Base-by-base conservation (phyloP, 2,113 vertebrate genomes). In the Neolamprologus modestus region DNA sequence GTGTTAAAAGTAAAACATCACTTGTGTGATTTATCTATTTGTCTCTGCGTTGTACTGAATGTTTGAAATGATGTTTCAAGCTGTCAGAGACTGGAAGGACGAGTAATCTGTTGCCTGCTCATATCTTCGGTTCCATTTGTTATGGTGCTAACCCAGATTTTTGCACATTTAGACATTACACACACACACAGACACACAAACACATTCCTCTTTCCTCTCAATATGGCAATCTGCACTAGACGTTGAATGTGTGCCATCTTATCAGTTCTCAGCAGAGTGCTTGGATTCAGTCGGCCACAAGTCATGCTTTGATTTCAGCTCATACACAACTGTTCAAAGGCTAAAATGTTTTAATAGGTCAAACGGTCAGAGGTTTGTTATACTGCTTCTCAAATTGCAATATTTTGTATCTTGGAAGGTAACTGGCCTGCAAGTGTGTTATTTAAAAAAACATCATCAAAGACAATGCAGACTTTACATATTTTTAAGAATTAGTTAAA, bases 231-330 rank as follows among this genome's bases (percentile, higher is more conserved):
- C 76, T 81, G 61, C 50, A 52, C 83, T 24, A 63, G 88, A 89
- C 76, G 86, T 88, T 94, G 92, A 90, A 86, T 88, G 68, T 35
- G 50, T 63, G 89, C 86, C 81, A 88, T 85, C 88, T 94, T 90
- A 94, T 93, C 93, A 91, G 88, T 63, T n/a, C 82, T 90, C 47
- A 11, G 79, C 91, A 93, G 90, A 92, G 79, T 50, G 10, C 83
- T 88, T 87, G 84, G 88, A 92, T 84, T 84, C 68, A 88, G 83
- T 83, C 17, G 21, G 47, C 82, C 86, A 87, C 87, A 61, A 87
- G 89, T 92, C 87, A 88, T 85, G 84, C 86, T 89, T 89, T 79
- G 84, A 88, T 92, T 89, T 92, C 47, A 78, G 55, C 76, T 92
- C 76, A 85, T 80, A 82, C 45, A 90, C n/a, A 50, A 86, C 19